Conservation (phyloP, 2,797 vertebrate genomes). For the Syndactyla subalaris region DNA sequence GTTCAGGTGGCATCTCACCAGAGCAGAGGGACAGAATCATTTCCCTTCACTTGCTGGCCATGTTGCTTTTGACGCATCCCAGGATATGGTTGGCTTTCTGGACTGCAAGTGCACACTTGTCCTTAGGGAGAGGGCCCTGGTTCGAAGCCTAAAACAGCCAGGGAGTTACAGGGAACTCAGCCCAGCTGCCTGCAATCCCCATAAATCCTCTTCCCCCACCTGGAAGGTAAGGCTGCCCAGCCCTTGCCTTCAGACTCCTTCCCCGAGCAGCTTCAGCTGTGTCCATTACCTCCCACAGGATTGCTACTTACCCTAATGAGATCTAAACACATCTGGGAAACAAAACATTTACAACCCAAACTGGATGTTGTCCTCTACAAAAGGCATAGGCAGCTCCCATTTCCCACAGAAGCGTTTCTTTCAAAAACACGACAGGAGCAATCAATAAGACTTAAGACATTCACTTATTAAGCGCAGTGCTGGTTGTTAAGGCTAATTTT, state of each 20-base stretch:
- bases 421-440: neutral
- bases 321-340: neutral
- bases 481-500: neutral
- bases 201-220: neutral
- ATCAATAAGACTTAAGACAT: neutral
- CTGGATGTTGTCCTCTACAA: neutral
- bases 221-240: neutral
- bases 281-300: fast-evolving
- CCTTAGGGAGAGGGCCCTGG: neutral
- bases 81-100: neutral
- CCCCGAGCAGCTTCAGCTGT: neutral
- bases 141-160: neutral
- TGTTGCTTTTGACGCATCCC: neutral
- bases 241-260: neutral
- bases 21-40: neutral
- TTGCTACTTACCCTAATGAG: neutral
- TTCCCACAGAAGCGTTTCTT: neutral
- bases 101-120: neutral
- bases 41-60: neutral
- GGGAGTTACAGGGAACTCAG: neutral
- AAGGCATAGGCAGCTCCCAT: neutral
- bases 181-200: neutral
- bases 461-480: neutral
- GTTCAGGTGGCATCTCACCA: neutral
- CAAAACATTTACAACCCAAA: neutral